These are phyloP conservation scores for Zhengitettix transpicula DNA, from an alignment of 2,888 invertebrate species.

Conservation along the genomic window DNA sequence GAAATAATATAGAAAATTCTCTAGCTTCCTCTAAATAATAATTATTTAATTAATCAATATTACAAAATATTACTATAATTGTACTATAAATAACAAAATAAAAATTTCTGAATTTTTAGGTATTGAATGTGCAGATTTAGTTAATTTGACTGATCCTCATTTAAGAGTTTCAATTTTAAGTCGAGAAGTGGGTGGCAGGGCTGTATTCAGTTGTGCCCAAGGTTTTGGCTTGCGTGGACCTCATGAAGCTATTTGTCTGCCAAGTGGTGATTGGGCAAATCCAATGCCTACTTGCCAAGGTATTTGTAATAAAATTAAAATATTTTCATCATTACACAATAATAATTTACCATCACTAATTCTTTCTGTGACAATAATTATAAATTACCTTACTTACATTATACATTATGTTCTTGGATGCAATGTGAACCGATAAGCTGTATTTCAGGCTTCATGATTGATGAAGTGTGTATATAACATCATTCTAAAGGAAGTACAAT, in stretches of 20 bases:
- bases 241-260: conserved; percentile 55
- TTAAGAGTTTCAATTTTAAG: conserved; percentile 57
- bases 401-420: no score
- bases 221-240: conserved; percentile 63
- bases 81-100: not conserved
- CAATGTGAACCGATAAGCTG: no score
- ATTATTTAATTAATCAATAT: not conserved
- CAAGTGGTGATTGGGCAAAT: conserved; percentile 62
- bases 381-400: no score
- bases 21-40: no score
- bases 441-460: no score
- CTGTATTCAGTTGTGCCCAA: conserved; percentile 61
- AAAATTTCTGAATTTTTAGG: conserved; percentile 29
- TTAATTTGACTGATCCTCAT: conserved; percentile 36
- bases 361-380: no score
- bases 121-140: conserved; percentile 65
- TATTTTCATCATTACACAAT: not conserved
- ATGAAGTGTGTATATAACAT: no score
- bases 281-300: conserved; percentile 62
- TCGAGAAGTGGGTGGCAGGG: conserved; percentile 63
- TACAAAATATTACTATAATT: not conserved
- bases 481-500: no score
- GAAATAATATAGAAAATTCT: no score
- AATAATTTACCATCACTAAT: not conserved
- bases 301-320: conserved; percentile 17